Evolutionary conservation across 2,797 vertebrate genomes (phyloP).

Genomic region (Varecia variegata): DNA sequence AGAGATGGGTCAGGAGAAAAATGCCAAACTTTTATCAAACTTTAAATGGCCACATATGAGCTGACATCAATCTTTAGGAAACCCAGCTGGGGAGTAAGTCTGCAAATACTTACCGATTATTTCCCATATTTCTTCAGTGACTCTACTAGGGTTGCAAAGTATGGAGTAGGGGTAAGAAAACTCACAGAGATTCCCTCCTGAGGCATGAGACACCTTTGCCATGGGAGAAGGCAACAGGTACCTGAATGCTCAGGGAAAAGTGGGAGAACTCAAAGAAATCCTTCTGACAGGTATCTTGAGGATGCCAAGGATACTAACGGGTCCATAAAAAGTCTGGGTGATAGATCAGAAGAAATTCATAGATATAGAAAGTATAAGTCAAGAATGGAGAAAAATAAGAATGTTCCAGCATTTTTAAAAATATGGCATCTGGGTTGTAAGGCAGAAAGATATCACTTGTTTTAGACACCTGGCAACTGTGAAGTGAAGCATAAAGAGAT

Average conservation of each 20-base stretch:
- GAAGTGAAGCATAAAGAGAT: background rate
- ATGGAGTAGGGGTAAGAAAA: background rate
- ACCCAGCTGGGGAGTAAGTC: background rate
- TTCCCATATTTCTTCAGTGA: background rate
- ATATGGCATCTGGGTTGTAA: background rate
- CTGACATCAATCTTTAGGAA: background rate
- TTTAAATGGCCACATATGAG: background rate
- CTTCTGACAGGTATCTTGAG: background rate
- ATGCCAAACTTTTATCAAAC: background rate
- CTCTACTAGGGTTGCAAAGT: background rate
- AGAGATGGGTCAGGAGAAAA: background rate
- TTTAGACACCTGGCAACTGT: background rate
- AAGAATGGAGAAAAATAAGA: background rate
- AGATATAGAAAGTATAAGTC: background rate
- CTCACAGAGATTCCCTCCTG: background rate
- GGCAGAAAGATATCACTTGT: background rate
- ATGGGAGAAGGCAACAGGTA: background rate
- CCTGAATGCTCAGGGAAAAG: background rate
- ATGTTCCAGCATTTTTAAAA: background rate
- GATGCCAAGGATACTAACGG: background rate
- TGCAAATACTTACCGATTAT: background rate
- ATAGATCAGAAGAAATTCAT: background rate
- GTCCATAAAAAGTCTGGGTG: background rate
- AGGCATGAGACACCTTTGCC: background rate
- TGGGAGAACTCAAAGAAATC: background rate